Evolutionary conservation across 2,113 vertebrate species (phyloP).

Genomic region (Tragelaphus buxtoni): DNA sequence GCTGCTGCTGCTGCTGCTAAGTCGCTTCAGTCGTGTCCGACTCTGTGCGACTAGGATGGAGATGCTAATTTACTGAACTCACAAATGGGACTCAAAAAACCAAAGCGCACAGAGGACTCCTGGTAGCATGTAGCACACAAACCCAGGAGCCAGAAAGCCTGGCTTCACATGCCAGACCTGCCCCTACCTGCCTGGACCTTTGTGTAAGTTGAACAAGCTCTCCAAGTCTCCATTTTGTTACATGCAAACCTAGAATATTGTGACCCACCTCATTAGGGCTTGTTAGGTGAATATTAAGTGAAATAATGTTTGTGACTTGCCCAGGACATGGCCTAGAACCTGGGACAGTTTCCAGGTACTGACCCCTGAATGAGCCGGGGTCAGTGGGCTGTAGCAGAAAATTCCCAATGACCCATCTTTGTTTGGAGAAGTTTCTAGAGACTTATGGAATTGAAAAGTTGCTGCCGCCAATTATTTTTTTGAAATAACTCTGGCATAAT

Average conservation of each 20-base stretch:
- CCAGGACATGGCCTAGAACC: background rate
- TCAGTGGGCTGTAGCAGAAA: background rate
- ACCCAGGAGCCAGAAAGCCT: background rate
- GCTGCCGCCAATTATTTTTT: background rate
- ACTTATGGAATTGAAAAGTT: background rate
- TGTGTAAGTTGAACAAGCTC: background rate
- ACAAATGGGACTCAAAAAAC: background rate
- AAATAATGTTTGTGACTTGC: background rate
- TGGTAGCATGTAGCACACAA: background rate
- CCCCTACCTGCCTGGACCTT: background rate
- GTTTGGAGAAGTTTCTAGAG: background rate
- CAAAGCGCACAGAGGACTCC: background rate
- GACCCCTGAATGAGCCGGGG: background rate
- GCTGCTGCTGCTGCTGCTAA: no score
- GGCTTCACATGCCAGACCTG: background rate
- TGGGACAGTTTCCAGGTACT: background rate
- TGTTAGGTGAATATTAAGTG: background rate
- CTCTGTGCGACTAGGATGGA: background rate
- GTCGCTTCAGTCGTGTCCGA: no score
- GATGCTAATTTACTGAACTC: background rate
- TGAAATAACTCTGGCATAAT: no score
- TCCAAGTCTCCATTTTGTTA: background rate
- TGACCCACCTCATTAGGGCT: background rate
- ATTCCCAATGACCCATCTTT: background rate
- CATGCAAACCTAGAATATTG: background rate